Conservation (phyloP, 2,113 vertebrate genomes). For the Cercopithecus mona region DNA sequence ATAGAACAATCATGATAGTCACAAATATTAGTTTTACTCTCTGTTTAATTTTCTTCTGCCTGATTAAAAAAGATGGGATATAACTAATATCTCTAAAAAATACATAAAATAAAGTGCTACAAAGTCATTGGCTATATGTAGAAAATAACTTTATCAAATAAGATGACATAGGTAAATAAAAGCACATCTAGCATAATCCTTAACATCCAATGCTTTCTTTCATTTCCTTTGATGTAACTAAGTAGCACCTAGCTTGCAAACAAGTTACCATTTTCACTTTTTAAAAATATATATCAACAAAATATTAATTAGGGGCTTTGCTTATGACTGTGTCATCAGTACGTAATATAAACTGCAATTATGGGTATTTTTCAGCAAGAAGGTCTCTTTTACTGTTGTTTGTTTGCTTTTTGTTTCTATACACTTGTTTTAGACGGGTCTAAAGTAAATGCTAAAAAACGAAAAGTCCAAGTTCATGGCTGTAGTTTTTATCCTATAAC, state of each 20-base stretch:
- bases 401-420: background rate
- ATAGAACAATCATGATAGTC: background rate
- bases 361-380: background rate
- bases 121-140: background rate
- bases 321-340: background rate
- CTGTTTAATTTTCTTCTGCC: background rate
- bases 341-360: background rate
- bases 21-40: background rate
- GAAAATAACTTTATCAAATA: constrained; percentile 31
- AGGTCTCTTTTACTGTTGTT: background rate
- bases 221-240: background rate
- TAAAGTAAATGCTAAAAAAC: background rate
- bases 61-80: background rate
- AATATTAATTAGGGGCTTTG: background rate
- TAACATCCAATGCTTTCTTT: background rate
- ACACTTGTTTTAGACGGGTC: background rate
- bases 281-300: background rate
- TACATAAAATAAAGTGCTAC: background rate
- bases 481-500: background rate
- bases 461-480: background rate
- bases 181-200: background rate
- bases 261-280: background rate
- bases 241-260: background rate
- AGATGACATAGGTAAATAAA: background rate
- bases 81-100: background rate